Evolutionary conservation across 2,113 vertebrate genomes (phyloP).

Genomic region (Copsychus sechellarum): DNA sequence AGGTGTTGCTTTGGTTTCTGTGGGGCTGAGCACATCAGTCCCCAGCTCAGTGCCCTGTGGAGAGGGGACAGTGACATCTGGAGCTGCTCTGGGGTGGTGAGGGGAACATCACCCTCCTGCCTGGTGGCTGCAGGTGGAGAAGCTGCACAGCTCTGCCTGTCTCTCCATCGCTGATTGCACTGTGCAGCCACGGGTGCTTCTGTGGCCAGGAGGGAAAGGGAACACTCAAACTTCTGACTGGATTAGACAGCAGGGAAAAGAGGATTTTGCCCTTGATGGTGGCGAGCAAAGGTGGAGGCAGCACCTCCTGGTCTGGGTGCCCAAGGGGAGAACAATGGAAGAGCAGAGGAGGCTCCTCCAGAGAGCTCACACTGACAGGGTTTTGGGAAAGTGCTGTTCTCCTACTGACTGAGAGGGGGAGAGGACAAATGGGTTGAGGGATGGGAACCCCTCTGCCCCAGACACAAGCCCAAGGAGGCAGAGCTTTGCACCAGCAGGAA

Average conservation of each 20-base stretch:
- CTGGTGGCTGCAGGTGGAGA: neutral
- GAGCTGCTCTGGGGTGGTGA: neutral
- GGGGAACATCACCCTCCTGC: neutral
- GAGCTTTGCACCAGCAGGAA: neutral
- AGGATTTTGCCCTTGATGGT: neutral
- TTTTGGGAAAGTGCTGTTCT: neutral
- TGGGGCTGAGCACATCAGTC: fast-evolving
- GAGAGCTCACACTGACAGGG: neutral
- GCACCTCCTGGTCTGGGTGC: neutral
- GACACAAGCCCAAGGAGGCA: neutral
- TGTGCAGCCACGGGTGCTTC: fast-evolving
- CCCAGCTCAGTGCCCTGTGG: neutral
- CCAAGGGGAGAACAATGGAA: neutral
- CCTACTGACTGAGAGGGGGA: neutral
- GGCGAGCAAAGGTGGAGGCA: neutral
- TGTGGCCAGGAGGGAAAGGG: neutral
- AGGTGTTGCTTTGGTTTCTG: fast-evolving
- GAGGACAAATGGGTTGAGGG: neutral
- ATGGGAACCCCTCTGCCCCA: neutral
- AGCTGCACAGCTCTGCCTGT: neutral
- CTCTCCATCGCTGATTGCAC: neutral
- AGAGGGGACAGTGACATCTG: fast-evolving
- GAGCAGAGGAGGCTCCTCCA: neutral
- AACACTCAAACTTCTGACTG: neutral
- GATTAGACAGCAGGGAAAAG: neutral